These are phyloP conservation scores for Priocnemis perturbator DNA, from an alignment of 2,888 invertebrate genomes.

Conservation along the genomic window DNA sequence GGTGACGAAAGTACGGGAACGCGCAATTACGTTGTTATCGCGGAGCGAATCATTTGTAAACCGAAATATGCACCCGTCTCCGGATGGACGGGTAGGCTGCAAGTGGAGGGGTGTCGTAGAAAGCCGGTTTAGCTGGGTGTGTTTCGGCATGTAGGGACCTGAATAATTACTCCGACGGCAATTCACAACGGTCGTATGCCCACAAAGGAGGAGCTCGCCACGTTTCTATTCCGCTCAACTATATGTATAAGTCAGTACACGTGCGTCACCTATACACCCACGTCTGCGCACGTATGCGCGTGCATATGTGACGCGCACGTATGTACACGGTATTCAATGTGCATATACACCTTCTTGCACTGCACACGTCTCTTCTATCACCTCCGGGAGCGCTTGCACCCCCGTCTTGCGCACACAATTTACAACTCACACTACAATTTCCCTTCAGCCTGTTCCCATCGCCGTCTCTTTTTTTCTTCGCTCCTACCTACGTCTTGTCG, in stretches of 20 bases:
- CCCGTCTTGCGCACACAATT: constrained; percentile 51
- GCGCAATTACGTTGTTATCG: constrained; percentile 40
- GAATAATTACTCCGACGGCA: constrained; percentile 62
- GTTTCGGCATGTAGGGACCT: constrained; percentile 50
- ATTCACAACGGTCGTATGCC: constrained; percentile 46
- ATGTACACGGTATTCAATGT: neutral
- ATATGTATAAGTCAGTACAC: constrained; percentile 1
- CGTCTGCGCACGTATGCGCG: neutral
- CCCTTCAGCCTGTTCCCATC: constrained; percentile 5
- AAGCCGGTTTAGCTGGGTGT: constrained; percentile 34
- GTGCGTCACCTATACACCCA: neutral
- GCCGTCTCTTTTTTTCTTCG: constrained; percentile 14
- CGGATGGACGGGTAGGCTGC: neutral
- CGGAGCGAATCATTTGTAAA: constrained; percentile 59
- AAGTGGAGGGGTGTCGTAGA: neutral
- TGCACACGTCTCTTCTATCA: constrained; percentile 34
- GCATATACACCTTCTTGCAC: constrained; percentile 1
- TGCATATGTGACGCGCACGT: constrained; percentile 14
- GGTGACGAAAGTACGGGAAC: constrained; percentile 39
- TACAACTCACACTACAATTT: constrained; percentile 25
- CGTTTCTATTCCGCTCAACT: constrained; percentile 26
- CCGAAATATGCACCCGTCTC: constrained; percentile 39
- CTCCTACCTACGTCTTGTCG: constrained; percentile 8
- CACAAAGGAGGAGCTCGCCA: constrained; percentile 37
- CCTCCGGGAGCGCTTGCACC: constrained; percentile 39